These are phyloP conservation scores for Taeniopygia guttata DNA, from an alignment of 2,797 vertebrate species.

Conservation along the genomic window DNA sequence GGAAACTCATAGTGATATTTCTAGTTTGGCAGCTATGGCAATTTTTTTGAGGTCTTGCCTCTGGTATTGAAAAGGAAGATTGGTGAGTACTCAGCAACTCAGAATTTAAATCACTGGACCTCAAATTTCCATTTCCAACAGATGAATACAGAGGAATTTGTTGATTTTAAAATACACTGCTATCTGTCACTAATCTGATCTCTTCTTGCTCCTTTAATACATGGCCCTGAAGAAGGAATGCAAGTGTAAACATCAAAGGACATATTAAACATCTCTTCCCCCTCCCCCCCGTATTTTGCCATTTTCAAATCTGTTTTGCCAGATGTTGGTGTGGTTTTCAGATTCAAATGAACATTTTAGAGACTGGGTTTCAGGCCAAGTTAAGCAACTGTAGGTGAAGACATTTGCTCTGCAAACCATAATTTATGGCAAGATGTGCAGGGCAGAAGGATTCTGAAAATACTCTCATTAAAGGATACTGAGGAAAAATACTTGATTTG, in stretches of 20 bases:
- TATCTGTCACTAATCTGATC: conserved; percentile 30
- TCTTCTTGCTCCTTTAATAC: neutral
- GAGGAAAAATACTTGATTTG: neutral
- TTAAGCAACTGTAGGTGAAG: conserved; percentile 44
- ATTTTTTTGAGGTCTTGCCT: neutral
- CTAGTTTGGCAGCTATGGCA: neutral
- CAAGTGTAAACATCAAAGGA: neutral
- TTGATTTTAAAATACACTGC: conserved; percentile 48
- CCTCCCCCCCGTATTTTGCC: rapidly evolving
- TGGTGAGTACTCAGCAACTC: neutral
- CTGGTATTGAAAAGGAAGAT: neutral
- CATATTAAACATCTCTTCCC: neutral
- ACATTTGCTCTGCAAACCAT: conserved; percentile 7
- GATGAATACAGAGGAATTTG: neutral
- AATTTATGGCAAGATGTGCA: conserved; percentile 31
- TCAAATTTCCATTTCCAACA: neutral
- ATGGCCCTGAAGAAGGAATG: conserved; percentile 1
- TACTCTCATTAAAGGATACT: neutral
- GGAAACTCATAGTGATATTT: neutral
- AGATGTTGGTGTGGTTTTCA: conserved; percentile 53
- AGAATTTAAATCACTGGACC: neutral
- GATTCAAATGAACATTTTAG: conserved; percentile 17
- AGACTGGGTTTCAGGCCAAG: conserved; percentile 12
- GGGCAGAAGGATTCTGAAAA: neutral
- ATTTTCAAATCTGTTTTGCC: conserved; percentile 24